These are phyloP conservation scores for Chromoteleia sp. DNA, from an alignment of 2,888 invertebrate genomes.

Conservation along the genomic window DNA sequence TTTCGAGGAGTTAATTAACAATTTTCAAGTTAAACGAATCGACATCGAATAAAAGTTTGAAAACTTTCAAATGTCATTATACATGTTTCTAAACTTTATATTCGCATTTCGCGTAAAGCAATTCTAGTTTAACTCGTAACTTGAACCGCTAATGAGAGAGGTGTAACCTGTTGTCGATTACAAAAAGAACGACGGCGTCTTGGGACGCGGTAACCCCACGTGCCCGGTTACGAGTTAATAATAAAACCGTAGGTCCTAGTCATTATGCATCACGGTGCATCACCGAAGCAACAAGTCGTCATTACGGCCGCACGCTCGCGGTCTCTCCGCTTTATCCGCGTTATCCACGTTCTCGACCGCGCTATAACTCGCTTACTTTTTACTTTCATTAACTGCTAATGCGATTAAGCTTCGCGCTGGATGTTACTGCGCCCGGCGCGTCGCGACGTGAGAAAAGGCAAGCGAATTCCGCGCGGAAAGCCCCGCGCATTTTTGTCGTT, in stretches of 20 bases:
- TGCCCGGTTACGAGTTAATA: conserved; percentile 34
- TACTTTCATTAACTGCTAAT: conserved; percentile 56
- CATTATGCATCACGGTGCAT: conserved; percentile 26
- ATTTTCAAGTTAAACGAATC: too few relatives aligned
- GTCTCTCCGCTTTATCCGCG: conserved; percentile 11
- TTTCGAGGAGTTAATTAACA: too few relatives aligned
- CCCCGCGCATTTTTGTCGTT: conserved; percentile 32
- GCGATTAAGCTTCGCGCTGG: conserved; percentile 56
- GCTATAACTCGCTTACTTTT: conserved; percentile 43
- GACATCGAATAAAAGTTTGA: too few relatives aligned
- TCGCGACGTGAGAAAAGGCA: conserved; percentile 32
- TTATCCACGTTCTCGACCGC: conserved; percentile 28
- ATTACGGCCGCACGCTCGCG: conserved; percentile 29
- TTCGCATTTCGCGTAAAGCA: too few relatives aligned
- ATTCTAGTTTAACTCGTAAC: neutral
- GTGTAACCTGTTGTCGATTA: neutral
- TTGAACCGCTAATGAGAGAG: neutral
- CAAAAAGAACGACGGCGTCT: conserved; percentile 5
- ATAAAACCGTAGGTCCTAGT: conserved; percentile 33
- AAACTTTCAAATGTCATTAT: too few relatives aligned
- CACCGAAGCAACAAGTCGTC: conserved; percentile 25
- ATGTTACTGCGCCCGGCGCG: conserved; percentile 24
- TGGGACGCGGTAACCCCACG: conserved; percentile 9
- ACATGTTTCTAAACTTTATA: too few relatives aligned
- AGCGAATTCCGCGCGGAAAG: conserved; percentile 9